A percentile compares a stretch with the other conserved stretches of the same genome.
These are phyloP conservation scores for Polia nebulosa DNA, from an alignment of 2,888 invertebrate genomes.

Conservation along the genomic window DNA sequence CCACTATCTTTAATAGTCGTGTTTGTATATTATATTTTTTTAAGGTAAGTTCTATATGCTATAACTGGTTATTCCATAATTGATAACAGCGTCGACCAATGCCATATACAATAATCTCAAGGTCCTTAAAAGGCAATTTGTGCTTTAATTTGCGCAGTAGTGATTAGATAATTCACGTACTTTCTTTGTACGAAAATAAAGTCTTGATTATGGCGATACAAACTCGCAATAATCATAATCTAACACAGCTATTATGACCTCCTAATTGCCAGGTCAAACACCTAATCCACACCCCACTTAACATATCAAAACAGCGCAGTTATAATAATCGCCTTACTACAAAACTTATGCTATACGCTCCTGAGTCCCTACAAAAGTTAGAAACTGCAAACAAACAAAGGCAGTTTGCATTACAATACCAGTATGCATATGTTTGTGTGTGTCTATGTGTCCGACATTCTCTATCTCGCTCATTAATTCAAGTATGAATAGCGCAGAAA, in stretches of 20 bases:
- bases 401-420: conserved; percentile 51
- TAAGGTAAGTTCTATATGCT: no score
- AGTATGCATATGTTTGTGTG: conserved; percentile 20
- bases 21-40: no score
- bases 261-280: conserved; percentile 19
- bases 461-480: conserved; percentile 57
- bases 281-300: conserved; percentile 9
- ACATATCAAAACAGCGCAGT: conserved; percentile 27
- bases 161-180: neutral
- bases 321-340: conserved; percentile 26
- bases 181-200: neutral
- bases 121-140: no score
- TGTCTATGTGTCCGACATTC: conserved; percentile 38
- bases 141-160: no score
- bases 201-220: neutral
- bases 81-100: no score
- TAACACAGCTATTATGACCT: neutral
- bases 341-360: conserved; percentile 27
- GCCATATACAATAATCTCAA: no score
- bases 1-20: no score
- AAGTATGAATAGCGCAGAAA: conserved; percentile 59
- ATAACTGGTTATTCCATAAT: no score
- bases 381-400: conserved; percentile 55
- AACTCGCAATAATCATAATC: neutral
- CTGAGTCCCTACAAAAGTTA: conserved; percentile 40